phyloP scores from a whole-genome alignment of 2,113 vertebrate genomes.

The Empidonax alnorum region DNA sequence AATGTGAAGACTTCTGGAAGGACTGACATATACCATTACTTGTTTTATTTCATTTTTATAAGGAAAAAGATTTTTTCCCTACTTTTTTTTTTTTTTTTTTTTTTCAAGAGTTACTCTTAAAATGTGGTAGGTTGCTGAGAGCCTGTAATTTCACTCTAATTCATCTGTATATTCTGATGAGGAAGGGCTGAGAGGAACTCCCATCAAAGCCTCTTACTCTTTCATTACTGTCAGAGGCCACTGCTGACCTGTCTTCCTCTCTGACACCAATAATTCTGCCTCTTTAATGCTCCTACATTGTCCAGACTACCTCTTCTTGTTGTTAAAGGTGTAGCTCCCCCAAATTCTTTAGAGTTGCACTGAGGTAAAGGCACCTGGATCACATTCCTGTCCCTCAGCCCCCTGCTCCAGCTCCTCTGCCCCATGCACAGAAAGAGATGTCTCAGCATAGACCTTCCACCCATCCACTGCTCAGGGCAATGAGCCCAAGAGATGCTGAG shows the following conservation, averaged over 20 bases:
- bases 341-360: background rate
- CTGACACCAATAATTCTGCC: background rate
- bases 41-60: conserved; percentile 17
- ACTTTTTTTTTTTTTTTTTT: background rate
- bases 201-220: background rate
- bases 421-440: background rate
- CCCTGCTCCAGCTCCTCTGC: background rate
- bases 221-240: background rate
- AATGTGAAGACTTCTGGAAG: conserved; percentile 25
- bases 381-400: background rate
- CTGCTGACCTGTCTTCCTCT: background rate
- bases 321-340: background rate
- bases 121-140: background rate
- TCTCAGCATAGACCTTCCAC: background rate
- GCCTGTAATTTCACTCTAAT: background rate
- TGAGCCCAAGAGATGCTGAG: background rate
- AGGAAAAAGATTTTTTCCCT: background rate
- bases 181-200: background rate
- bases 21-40: background rate
- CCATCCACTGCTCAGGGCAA: background rate
- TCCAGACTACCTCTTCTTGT: background rate
- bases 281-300: background rate
- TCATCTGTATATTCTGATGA: background rate
- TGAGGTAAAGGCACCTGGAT: background rate
- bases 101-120: background rate